These are phyloP conservation scores for Portunus trituberculatus DNA, from an alignment of 1,140 invertebrate species.

Conservation along the genomic window DNA sequence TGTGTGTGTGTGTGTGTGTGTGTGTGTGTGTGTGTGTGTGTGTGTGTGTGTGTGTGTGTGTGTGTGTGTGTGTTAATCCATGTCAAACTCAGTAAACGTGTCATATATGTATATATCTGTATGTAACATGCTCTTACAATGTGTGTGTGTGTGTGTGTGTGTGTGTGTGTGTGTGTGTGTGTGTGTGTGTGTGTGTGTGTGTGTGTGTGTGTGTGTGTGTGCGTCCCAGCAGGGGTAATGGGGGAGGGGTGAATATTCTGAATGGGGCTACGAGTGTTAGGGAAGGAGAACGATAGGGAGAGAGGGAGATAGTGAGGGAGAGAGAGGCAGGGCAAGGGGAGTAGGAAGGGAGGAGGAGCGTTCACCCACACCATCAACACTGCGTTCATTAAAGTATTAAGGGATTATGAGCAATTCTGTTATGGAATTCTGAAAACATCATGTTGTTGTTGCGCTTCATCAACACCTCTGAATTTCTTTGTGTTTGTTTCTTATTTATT, in stretches of 20 bases:
- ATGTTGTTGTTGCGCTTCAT: not conserved
- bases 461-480: not conserved
- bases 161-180: constrained; percentile 3
- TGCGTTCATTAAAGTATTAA: not conserved
- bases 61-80: not conserved
- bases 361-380: constrained; percentile 1
- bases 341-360: not conserved
- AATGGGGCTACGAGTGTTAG: not conserved
- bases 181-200: constrained; percentile 15
- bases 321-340: not conserved
- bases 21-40: constrained; percentile 15
- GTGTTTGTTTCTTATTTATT: not conserved
- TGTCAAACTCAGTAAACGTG: too few species aligned
- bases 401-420: constrained; percentile 2
- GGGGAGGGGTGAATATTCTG: not conserved
- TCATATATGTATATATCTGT: not conserved
- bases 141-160: not conserved
- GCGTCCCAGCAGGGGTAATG: not conserved
- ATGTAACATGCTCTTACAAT: not conserved
- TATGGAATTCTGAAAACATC: constrained; percentile 13
- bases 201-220: not conserved
- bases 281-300: not conserved
- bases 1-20: constrained; percentile 12
- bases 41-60: constrained; percentile 20
- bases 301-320: not conserved